Evolutionary conservation across 1,140 invertebrate species (phyloP).

Genomic region (Euglossa dilemma): DNA sequence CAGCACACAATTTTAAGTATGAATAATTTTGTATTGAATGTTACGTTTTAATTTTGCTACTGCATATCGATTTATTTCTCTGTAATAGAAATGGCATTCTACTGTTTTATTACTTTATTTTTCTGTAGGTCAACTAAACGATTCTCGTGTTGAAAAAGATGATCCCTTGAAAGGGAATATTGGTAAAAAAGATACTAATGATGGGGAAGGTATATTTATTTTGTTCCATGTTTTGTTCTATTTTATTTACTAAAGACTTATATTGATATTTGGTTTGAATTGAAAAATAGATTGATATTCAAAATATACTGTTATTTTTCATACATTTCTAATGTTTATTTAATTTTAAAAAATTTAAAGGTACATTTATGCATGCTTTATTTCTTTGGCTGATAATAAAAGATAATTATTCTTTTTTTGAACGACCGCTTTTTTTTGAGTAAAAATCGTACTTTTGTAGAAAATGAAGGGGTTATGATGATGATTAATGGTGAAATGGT

Average conservation of each 20-base stretch:
- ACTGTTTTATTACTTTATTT: slow-evolving; percentile 73
- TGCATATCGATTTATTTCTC: slow-evolving; percentile 29
- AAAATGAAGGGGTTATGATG: slow-evolving; percentile 77
- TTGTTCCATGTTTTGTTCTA: slow-evolving; percentile 60
- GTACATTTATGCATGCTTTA: neutral
- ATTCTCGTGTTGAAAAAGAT: slow-evolving; percentile 77
- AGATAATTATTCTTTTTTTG: neutral
- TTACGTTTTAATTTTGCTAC: slow-evolving; percentile 19
- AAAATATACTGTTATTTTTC: neutral
- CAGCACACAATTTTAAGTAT: slow-evolving; percentile 1
- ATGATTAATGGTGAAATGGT: slow-evolving; percentile 80
- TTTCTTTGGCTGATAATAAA: neutral
- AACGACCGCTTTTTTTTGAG: neutral
- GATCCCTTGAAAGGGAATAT: slow-evolving; percentile 75
- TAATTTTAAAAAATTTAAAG: neutral
- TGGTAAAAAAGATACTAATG: slow-evolving; percentile 78
- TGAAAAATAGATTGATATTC: neutral
- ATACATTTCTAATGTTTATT: slow-evolving; percentile 1
- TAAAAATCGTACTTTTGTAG: slow-evolving; percentile 54
- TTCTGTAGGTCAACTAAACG: slow-evolving; percentile 79
- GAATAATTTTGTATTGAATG: slow-evolving; percentile 8
- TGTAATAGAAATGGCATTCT: slow-evolving; percentile 24
- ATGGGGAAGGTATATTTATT: slow-evolving; percentile 76
- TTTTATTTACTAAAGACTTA: slow-evolving; percentile 27
- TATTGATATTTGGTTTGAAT: neutral